Percentiles rank a stretch among this genome's conserved stretches.
phyloP scores from a whole-genome alignment of 2,797 vertebrate genomes.

The Lepilemur ruficaudatus region DNA sequence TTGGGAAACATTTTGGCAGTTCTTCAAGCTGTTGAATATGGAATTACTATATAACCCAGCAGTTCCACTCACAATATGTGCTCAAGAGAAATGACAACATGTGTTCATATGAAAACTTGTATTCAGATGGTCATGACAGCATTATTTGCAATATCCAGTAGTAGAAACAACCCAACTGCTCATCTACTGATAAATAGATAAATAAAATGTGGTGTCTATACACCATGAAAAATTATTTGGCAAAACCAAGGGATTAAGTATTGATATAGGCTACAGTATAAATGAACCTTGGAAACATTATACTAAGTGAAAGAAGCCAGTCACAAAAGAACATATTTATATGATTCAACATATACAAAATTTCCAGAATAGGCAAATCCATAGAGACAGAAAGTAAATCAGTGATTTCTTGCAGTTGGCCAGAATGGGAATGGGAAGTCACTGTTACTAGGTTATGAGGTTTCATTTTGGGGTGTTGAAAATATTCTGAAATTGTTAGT shows the following conservation, averaged over 20 bases:
- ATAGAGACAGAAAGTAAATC: not conserved
- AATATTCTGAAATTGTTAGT: not conserved
- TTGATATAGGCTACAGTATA: not conserved
- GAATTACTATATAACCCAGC: not conserved
- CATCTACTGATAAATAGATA: not conserved
- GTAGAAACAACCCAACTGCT: not conserved
- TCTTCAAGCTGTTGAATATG: not conserved
- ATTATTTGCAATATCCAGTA: not conserved
- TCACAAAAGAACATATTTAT: not conserved
- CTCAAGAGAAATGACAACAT: not conserved
- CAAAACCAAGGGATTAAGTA: not conserved
- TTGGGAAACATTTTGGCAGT: not conserved
- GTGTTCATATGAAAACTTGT: not conserved
- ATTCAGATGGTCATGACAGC: not conserved
- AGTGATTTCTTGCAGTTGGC: not conserved
- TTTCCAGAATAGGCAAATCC: not conserved
- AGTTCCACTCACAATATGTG: not conserved
- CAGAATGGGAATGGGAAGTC: not conserved
- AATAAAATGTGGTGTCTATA: not conserved
- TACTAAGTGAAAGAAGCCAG: not conserved
- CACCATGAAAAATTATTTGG: not conserved
- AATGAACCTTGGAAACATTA: not conserved
- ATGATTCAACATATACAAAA: not conserved
- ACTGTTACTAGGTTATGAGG: not conserved
- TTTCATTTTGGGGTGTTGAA: not conserved